A percentile compares a stretch with the other conserved stretches of the same genome.
phyloP scores from a whole-genome alignment of 2,113 vertebrate species.

The Melanerpes aurifrons region DNA sequence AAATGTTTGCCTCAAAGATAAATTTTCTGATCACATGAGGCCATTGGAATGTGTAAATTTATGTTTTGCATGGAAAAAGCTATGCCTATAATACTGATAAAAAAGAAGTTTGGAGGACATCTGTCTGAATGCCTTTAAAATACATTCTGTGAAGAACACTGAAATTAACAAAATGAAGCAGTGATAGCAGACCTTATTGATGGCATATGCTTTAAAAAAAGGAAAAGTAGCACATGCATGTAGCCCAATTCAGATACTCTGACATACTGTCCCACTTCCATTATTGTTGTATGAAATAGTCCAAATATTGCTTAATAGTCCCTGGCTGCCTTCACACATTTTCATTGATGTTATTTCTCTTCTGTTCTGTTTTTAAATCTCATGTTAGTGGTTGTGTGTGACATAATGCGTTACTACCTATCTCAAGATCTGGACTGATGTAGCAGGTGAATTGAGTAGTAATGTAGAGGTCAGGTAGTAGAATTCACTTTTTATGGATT shows the following conservation, averaged over 20 bases:
- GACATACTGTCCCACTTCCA: neutral
- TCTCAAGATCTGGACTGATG: neutral
- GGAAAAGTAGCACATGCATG: neutral
- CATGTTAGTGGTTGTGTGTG: neutral
- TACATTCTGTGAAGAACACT: neutral
- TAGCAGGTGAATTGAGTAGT: neutral
- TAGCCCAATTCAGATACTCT: neutral
- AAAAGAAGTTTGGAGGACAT: neutral
- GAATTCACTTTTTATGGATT: neutral
- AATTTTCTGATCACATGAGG: neutral
- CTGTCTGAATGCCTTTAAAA: neutral
- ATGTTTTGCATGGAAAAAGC: neutral
- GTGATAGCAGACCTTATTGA: neutral
- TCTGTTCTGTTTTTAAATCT: neutral
- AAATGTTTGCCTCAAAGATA: neutral
- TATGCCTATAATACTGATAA: neutral
- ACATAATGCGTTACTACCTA: neutral
- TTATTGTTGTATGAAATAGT: neutral
- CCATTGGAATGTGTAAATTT: neutral
- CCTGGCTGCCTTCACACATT: fast-evolving
- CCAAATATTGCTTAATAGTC: neutral
- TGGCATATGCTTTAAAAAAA: neutral
- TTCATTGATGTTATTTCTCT: neutral
- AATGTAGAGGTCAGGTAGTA: neutral
- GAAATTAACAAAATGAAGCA: neutral